These are phyloP conservation scores for Sinonovacula constricta DNA, from an alignment of 1,140 invertebrate species.

Conservation along the genomic window DNA sequence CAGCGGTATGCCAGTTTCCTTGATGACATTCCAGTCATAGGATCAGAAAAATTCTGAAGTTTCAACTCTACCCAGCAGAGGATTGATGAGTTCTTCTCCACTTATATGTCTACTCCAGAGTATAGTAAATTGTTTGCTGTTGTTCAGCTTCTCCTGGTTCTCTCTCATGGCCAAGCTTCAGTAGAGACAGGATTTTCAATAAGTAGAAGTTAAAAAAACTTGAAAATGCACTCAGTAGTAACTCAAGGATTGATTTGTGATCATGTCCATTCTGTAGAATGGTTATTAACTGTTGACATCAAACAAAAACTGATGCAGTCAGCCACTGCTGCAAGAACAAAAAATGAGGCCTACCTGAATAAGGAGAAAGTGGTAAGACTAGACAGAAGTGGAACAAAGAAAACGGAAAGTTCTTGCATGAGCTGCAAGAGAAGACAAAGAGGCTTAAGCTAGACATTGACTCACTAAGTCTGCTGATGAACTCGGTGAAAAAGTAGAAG, in stretches of 20 bases:
- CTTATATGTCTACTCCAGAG: background rate
- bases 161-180: constrained; percentile 63
- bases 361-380: too few species aligned
- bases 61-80: constrained; percentile 10
- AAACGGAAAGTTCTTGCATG: background rate
- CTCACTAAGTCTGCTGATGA: background rate
- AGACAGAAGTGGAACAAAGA: background rate
- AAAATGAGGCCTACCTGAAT: too few species aligned
- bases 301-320: too few species aligned
- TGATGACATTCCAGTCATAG: constrained; percentile 8
- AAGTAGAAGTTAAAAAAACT: constrained; percentile 49
- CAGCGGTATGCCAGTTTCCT: constrained; percentile 5
- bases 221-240: too few species aligned
- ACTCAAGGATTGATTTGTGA: too few species aligned
- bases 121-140: constrained; percentile 46
- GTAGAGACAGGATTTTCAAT: constrained; percentile 63
- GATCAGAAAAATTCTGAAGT: background rate
- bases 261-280: too few species aligned
- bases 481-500: background rate
- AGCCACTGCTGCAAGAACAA: too few species aligned
- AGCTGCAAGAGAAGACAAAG: background rate
- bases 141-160: constrained; percentile 45
- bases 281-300: too few species aligned
- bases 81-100: constrained; percentile 50
- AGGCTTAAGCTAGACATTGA: background rate